These are phyloP conservation scores for Athrips mouffetella DNA, from an alignment of 2,888 invertebrate species.

Conservation along the genomic window DNA sequence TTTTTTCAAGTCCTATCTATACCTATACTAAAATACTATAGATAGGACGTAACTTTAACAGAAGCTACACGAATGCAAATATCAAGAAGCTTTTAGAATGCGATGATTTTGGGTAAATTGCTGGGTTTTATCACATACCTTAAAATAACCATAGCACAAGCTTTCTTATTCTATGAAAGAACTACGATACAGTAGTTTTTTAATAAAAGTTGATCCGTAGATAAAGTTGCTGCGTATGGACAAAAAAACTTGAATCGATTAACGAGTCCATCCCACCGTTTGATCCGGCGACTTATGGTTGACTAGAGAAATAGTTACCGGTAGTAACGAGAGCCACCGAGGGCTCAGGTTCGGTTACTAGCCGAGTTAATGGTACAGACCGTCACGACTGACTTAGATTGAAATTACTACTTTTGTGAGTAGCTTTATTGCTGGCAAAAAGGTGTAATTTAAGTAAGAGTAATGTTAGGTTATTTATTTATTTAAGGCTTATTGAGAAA, in stretches of 20 bases:
- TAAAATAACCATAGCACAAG: too few relatives aligned
- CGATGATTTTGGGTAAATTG: too few relatives aligned
- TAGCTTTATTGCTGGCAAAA: slow-evolving; percentile 35
- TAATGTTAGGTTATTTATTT: neutral
- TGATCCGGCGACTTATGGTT: slow-evolving; percentile 6
- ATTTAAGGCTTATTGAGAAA: neutral
- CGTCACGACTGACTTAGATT: slow-evolving; percentile 51
- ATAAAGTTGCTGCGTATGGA: neutral
- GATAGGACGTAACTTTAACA: too few relatives aligned
- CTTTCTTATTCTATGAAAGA: too few relatives aligned
- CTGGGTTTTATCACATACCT: too few relatives aligned
- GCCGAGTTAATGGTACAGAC: slow-evolving; percentile 44
- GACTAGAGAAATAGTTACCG: slow-evolving; percentile 19
- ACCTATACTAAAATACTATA: too few relatives aligned
- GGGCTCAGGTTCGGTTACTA: slow-evolving; percentile 49
- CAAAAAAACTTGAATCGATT: neutral
- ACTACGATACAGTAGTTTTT: too few relatives aligned
- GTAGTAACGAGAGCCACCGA: slow-evolving; percentile 34
- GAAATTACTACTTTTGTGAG: slow-evolving; percentile 48
- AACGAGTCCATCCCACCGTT: neutral
- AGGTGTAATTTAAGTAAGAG: neutral
- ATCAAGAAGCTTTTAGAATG: too few relatives aligned
- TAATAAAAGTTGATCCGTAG: neutral
- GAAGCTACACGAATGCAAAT: too few relatives aligned
- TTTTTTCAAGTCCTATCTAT: too few relatives aligned